Evolutionary conservation across 2,797 vertebrate genomes (phyloP).

Genomic region (Synanceia verrucosa): DNA sequence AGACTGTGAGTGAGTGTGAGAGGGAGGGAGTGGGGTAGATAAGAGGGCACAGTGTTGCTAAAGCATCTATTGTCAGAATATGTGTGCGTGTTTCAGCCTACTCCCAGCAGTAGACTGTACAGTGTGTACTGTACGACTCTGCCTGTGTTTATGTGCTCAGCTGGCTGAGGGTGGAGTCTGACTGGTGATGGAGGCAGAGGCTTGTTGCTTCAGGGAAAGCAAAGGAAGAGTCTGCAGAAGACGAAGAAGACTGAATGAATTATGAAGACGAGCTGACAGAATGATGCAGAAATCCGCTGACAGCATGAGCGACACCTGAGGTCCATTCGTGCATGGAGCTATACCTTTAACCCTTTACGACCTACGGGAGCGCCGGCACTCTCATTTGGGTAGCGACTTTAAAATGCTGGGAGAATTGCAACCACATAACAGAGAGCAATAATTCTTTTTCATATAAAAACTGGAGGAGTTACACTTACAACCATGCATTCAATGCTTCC

Average conservation of each 20-base stretch:
- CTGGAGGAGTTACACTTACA: too few relatives aligned
- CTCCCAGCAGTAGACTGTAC: constrained; percentile 12
- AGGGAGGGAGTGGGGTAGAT: constrained; percentile 26
- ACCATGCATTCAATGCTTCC: too few relatives aligned
- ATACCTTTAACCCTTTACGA: too few relatives aligned
- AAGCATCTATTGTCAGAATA: constrained; percentile 48
- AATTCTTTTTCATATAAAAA: too few relatives aligned
- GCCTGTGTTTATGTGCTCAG: constrained; percentile 36
- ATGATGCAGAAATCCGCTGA: constrained; percentile 30
- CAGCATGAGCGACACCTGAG: background rate
- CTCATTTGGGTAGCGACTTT: too few relatives aligned
- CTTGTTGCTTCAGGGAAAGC: constrained; percentile 73
- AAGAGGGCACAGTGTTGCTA: constrained; percentile 46
- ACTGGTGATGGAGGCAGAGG: constrained; percentile 55
- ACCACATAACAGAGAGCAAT: too few relatives aligned
- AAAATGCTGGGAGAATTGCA: too few relatives aligned
- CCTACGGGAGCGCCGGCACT: too few relatives aligned
- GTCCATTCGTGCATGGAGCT: constrained; percentile 24
- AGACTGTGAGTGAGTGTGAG: constrained; percentile 27
- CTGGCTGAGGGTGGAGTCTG: constrained; percentile 52
- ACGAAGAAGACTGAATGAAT: constrained; percentile 17
- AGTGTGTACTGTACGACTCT: constrained; percentile 9
- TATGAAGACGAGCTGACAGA: background rate
- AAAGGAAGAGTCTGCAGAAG: constrained; percentile 36
- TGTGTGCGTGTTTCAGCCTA: background rate